Evolutionary conservation across 2,113 vertebrate species (phyloP).

Genomic region (pig (Sus scrofa)): DNA sequence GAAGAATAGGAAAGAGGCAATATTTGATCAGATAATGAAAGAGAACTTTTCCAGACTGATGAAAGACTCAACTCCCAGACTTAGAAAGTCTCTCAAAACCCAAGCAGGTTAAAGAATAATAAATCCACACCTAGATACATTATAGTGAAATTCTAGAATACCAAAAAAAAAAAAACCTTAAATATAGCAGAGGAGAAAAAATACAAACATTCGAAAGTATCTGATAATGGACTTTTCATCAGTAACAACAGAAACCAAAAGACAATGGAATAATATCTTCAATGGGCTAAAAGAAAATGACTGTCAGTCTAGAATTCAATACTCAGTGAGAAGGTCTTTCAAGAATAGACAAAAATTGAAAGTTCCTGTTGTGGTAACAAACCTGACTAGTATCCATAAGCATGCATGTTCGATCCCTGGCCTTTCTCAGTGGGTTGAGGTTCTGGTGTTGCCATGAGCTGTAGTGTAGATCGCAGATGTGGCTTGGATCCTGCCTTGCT

Average conservation of each 20-base stretch:
- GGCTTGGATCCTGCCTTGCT: too few relatives aligned
- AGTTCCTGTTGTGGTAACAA: too few relatives aligned
- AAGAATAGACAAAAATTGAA: slow-evolving; percentile 18
- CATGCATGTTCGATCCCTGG: too few relatives aligned
- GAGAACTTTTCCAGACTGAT: slow-evolving; percentile 41
- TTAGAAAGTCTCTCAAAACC: neutral
- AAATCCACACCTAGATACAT: neutral
- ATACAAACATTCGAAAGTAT: slow-evolving; percentile 6
- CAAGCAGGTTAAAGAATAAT: slow-evolving; percentile 62
- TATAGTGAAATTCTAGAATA: slow-evolving; percentile 16
- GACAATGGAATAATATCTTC: neutral
- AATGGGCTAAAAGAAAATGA: slow-evolving; percentile 13
- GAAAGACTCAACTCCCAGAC: slow-evolving; percentile 19
- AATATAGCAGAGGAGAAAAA: neutral
- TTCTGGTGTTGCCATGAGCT: too few relatives aligned
- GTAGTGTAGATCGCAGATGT: too few relatives aligned
- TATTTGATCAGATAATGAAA: slow-evolving; percentile 48
- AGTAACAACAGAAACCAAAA: slow-evolving; percentile 31
- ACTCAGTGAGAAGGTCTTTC: neutral
- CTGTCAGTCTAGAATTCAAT: neutral
- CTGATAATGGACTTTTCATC: neutral
- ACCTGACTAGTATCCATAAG: too few relatives aligned
- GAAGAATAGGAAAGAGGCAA: slow-evolving; percentile 43
- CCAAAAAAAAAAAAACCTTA: neutral
- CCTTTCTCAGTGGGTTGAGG: too few relatives aligned